These are phyloP conservation scores for Dicyrtoma fusca DNA, from an alignment of 2,888 invertebrate genomes.

Conservation along the genomic window DNA sequence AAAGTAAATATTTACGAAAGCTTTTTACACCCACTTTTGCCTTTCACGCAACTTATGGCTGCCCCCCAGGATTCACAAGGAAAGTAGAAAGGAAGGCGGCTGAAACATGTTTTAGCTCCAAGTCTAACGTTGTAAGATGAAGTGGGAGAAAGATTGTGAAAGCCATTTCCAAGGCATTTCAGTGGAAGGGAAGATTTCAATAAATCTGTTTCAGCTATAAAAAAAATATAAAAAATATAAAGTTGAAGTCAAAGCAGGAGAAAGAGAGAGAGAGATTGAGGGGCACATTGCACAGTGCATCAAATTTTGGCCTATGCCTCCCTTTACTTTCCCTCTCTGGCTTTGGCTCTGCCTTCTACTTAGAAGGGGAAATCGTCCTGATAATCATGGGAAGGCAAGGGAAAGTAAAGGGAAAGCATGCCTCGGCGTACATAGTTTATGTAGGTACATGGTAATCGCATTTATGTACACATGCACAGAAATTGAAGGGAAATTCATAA, in stretches of 20 bases:
- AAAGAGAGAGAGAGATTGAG: slow-evolving; percentile 6
- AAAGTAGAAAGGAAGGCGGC: background rate
- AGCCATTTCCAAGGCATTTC: slow-evolving; percentile 23
- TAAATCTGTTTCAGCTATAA: slow-evolving; percentile 9
- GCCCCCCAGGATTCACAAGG: too few species aligned
- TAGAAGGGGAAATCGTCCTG: too few species aligned
- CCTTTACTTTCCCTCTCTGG: too few species aligned
- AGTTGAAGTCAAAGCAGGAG: background rate
- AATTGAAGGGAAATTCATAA: slow-evolving; percentile 5
- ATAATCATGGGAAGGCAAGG: background rate
- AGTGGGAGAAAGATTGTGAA: slow-evolving; percentile 11
- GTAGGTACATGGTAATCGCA: too few species aligned
- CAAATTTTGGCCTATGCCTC: too few species aligned
- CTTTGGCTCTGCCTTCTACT: too few species aligned
- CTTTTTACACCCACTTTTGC: too few species aligned
- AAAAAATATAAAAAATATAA: slow-evolving; percentile 2
- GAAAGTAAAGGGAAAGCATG: slow-evolving; percentile 3
- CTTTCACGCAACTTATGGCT: too few species aligned
- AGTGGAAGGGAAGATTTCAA: slow-evolving; percentile 24
- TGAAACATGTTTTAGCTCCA: background rate
- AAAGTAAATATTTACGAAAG: too few species aligned
- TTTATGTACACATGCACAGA: too few species aligned
- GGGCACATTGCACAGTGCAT: too few species aligned
- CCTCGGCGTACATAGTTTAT: too few species aligned
- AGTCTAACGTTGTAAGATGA: background rate